Conservation (phyloP, 2,888 invertebrate species). For the Lepidocyrtinus sp. region DNA sequence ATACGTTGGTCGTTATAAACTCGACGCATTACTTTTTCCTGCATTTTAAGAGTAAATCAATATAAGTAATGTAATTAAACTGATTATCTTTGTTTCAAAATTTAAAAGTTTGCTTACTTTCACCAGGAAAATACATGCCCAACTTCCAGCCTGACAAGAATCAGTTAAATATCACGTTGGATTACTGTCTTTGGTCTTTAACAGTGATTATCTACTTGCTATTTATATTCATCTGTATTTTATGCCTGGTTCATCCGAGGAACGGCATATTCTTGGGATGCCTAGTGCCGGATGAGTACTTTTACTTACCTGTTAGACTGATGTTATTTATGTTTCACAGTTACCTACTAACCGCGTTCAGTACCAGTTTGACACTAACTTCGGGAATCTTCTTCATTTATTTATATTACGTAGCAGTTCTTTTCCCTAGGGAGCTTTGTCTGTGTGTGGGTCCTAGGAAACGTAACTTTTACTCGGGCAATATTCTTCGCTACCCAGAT, state of each 20-base stretch:
- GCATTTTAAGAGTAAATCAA: no score
- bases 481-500: background rate
- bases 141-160: background rate
- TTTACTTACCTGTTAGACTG: background rate
- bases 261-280: background rate
- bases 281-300: background rate
- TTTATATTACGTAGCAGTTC: no score
- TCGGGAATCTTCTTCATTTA: no score
- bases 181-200: no score
- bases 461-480: background rate
- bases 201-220: no score
- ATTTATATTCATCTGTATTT: background rate
- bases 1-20: background rate
- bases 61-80: background rate
- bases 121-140: background rate
- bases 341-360: background rate
- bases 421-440: no score
- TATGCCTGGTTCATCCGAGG: background rate
- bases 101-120: background rate
- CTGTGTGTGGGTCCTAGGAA: no score
- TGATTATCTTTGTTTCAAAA: background rate
- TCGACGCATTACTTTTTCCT: background rate
- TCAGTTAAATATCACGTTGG: background rate
- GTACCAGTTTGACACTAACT: no score
- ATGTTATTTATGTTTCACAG: background rate